These are phyloP conservation scores for Gracilinanus agilis DNA, from an alignment of 2,113 vertebrate genomes.

Conservation along the genomic window DNA sequence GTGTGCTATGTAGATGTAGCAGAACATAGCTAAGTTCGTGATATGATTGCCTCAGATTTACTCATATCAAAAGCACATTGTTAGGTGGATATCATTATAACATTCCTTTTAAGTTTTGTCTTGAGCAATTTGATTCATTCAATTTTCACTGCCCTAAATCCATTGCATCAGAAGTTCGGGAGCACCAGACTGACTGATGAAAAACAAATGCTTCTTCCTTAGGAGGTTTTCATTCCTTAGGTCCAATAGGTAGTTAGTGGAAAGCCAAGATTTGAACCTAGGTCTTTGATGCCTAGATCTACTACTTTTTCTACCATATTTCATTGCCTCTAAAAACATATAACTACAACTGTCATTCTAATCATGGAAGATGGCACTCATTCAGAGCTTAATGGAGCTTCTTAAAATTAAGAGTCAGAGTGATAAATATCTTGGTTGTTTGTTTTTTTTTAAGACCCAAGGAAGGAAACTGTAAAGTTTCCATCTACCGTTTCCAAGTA, in stretches of 20 bases:
- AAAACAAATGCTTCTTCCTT: slow-evolving; percentile 26
- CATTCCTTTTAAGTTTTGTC: background rate
- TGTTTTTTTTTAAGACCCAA: background rate
- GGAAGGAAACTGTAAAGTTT: slow-evolving; percentile 9
- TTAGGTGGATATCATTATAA: background rate
- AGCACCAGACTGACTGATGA: slow-evolving; percentile 29
- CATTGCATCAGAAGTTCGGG: background rate
- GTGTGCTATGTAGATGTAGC: background rate
- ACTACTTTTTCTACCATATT: background rate
- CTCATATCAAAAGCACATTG: background rate
- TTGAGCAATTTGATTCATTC: background rate
- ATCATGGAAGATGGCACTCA: slow-evolving; percentile 5
- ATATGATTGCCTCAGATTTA: background rate
- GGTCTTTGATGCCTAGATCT: background rate
- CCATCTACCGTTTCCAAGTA: slow-evolving; percentile 22
- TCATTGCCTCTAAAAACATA: background rate
- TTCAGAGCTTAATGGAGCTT: slow-evolving; percentile 6
- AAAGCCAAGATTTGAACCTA: background rate
- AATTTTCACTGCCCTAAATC: background rate
- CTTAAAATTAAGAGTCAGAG: slow-evolving; percentile 30
- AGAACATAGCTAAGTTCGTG: background rate
- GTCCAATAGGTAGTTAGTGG: background rate
- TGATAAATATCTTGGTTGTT: slow-evolving; percentile 32
- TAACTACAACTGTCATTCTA: background rate
- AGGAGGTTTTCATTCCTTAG: slow-evolving; percentile 12